Conservation (phyloP, 2,888 invertebrate genomes). For the Adelphocoris suturalis region DNA sequence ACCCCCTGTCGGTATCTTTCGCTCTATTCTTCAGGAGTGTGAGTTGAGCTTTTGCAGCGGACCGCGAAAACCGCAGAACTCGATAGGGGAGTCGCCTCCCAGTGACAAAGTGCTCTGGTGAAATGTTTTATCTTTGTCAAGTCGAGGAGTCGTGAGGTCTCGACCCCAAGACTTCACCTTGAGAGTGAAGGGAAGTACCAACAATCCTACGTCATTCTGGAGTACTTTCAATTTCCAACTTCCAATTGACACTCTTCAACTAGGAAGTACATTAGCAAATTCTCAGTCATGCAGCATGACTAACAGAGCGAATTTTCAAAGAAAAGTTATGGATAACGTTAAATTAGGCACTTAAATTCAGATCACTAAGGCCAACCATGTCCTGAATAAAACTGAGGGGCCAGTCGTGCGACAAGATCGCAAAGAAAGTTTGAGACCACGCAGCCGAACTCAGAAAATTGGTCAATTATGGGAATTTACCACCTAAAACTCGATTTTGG, state of each 20-base stretch:
- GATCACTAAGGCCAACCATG: too few relatives aligned
- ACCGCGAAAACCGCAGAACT: constrained; percentile 1
- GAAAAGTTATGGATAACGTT: too few relatives aligned
- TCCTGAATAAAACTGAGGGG: too few relatives aligned
- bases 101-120: neutral
- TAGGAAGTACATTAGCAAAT: too few relatives aligned
- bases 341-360: too few relatives aligned
- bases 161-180: neutral
- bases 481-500: too few relatives aligned
- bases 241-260: neutral
- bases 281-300: too few relatives aligned
- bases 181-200: neutral
- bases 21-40: neutral
- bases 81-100: neutral
- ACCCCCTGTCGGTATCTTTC: neutral
- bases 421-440: too few relatives aligned
- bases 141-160: neutral
- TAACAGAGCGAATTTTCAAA: too few relatives aligned
- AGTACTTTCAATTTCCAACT: neutral
- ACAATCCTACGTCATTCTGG: neutral
- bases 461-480: too few relatives aligned
- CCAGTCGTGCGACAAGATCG: too few relatives aligned
- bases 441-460: too few relatives aligned
- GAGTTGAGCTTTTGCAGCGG: neutral
- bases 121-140: neutral